Evolutionary conservation across 2,797 vertebrate genomes (phyloP), one percentile per base, ranked within the genome.

Genomic region (Alcedo quadribrachys): DNA sequence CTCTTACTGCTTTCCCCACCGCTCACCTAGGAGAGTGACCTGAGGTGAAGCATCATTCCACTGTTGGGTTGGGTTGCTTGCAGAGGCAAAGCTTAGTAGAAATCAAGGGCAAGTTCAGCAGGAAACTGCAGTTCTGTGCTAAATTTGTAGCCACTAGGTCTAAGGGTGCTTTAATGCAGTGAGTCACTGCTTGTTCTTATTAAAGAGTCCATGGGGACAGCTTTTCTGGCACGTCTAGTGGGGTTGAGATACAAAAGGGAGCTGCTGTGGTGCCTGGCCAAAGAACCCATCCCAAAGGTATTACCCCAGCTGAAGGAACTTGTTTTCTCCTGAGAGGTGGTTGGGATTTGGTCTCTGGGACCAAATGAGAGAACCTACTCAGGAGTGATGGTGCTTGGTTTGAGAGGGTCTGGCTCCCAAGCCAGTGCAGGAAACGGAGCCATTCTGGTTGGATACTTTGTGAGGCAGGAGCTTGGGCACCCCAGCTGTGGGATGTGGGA

Each of bases 351-450:
- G 33, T 33, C 33, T 20, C n/a, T 1, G 4, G 33, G 24, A 46
- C 8, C 4, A 60, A 35, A 32, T 0, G 5, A 24, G 8, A 46
- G 42, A 70, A 70, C 6, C 14, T 58, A 50, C 15, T 65, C 28
- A 65, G 54, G 53, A 75, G 3, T 0, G 4, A 18, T 6, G 3
- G 14, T 33, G 14, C 21, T 75, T 0, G 0, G 28, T 13, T 69
- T 53, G 55, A 51, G 30, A 66, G 40, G 7, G 21, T 55, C 21
- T 24, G 35, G 0, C 46, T 30, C 2, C 0, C 27, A 63, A 32
- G 15, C 16, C 81, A 22, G 30, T 40, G 18, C 10, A 19, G 46
- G 46, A 22, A 62, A n/a, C 1, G 9, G 40, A 74, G 28, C 28
- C 22, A 37, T 68, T 43, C 42, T 63, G 28, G 17, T 46, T 67